A percentile compares a stretch with the other conserved stretches of the same genome.
These are phyloP conservation scores for Ovis aries DNA, from an alignment of 2,113 vertebrate species.

Conservation along the genomic window DNA sequence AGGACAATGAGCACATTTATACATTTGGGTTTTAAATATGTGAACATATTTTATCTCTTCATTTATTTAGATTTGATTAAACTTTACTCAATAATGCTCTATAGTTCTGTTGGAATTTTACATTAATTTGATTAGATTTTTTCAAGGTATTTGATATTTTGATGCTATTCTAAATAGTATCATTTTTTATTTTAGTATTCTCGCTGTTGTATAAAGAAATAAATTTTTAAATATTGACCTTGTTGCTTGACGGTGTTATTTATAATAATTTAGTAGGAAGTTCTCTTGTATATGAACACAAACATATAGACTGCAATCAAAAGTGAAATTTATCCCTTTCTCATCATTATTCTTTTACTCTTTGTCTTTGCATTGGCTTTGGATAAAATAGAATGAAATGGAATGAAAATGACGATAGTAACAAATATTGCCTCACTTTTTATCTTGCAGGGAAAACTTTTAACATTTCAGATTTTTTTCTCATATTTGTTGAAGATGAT, in stretches of 20 bases:
- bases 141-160: not conserved
- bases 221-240: not conserved
- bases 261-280: slow-evolving; percentile 4
- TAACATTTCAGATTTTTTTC: not conserved
- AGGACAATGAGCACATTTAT: not conserved
- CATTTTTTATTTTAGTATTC: not conserved
- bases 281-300: not conserved
- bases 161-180: not conserved
- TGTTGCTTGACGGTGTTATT: not conserved
- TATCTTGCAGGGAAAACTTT: not conserved
- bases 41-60: not conserved
- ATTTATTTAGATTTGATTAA: not conserved
- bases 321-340: not conserved
- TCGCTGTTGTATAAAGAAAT: not conserved
- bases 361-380: not conserved
- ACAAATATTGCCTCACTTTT: not conserved
- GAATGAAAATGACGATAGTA: not conserved
- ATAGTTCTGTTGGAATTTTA: not conserved
- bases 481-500: not conserved
- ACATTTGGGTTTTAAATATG: not conserved
- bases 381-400: not conserved
- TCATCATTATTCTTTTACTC: not conserved
- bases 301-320: not conserved
- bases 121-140: not conserved
- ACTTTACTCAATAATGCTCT: not conserved